phyloP scores from a whole-genome alignment of 2,113 vertebrate genomes.

The Petroica traversi region DNA sequence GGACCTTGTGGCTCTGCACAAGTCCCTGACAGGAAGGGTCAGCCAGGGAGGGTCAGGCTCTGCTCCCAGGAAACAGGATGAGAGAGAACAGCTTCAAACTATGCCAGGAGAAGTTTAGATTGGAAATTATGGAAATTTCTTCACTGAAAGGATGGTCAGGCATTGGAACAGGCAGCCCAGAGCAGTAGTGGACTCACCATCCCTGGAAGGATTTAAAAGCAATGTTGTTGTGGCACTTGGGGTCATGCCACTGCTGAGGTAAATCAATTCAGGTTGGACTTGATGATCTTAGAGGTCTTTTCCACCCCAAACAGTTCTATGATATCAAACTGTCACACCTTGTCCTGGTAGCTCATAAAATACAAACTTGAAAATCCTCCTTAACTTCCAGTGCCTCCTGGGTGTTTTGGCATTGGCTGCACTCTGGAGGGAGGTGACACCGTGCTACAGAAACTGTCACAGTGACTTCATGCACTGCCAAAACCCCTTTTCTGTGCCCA shows the following conservation, averaged over 20 bases:
- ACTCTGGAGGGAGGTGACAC: accelerated
- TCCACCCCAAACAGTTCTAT: neutral
- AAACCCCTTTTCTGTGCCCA: neutral
- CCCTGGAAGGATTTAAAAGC: neutral
- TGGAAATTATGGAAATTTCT: neutral
- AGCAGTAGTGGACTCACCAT: neutral
- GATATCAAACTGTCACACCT: neutral
- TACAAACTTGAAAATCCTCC: neutral
- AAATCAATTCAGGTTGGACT: too few relatives aligned
- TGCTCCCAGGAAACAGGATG: neutral
- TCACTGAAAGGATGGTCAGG: neutral
- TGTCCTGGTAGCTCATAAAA: neutral
- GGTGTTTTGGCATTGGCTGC: neutral
- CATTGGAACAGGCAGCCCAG: neutral
- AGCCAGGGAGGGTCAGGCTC: neutral
- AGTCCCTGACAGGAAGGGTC: neutral
- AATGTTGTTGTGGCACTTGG: accelerated
- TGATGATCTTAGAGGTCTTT: neutral
- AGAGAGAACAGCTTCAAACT: neutral
- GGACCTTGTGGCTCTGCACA: neutral
- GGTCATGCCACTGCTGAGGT: too few relatives aligned
- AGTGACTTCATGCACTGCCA: neutral
- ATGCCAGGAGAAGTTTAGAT: neutral
- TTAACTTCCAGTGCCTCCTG: neutral
- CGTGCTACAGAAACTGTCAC: neutral